Evolutionary conservation across 30 jellyfish, hydroid and myxozoan species (phyloP), one percentile per base, ranked within the genome.

Genomic region (Rhopilema esculentum): DNA sequence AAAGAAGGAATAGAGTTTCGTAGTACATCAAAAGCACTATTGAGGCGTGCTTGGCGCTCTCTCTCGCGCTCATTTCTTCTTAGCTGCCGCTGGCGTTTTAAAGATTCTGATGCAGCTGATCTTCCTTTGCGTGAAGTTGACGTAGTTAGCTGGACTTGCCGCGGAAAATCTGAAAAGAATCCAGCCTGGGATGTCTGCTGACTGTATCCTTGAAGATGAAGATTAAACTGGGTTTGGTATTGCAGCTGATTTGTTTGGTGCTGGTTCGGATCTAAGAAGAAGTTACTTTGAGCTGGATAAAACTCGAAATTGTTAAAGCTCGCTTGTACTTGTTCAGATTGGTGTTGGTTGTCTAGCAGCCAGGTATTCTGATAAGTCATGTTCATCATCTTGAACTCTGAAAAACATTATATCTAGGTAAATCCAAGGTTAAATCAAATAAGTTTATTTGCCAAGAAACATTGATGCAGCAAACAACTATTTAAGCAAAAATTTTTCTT

Each of bases 11-110:
- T 96, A 0, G 94, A 75, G 64, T 93, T 96, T 27, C 99, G 89
- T 23, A 96, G 95, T 20, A 96, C 98, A 75, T 96, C 99, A 62
- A 96, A 96, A 1, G 99, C 99, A 31, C 97, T 91, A 82, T 96
- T 96, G 61, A 96, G 32, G 15, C 99, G 91, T 48, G 93, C 93
- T 84, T 96, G 99, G 26, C 99, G 85, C 66, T 97, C 99, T 29
- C 99, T 21, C 69, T 96, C 99, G 22, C 99, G 97, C 75, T 96
- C 99, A 90, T 96, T 96, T 52, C 99, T 61, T 72, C 98, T 74
- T 66, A 96, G 91, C 63, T 96, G 99, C 33, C 99, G 95, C 72
- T 96, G 95, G 23, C 96, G 69, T 63, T 77, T 89, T 8, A 88
- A 68, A 15, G 93, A 31, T 27, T 68, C 88, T 21, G 98, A 74